A percentile compares a stretch with the other conserved stretches of the same genome.
Evolutionary conservation across 2,797 vertebrate species (phyloP).

Genomic region (Dromococcyx pavoninus): DNA sequence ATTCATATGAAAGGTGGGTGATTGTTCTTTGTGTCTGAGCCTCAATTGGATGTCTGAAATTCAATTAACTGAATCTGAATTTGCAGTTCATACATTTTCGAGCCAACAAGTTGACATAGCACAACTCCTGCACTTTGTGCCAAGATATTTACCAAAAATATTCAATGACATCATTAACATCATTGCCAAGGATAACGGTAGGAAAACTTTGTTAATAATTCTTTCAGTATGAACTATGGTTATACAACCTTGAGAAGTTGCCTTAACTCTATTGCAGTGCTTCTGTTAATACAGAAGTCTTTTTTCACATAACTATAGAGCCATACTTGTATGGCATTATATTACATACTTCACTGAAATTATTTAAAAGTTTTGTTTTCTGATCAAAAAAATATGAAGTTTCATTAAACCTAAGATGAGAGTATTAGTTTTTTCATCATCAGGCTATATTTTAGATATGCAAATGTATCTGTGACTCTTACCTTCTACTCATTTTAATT

Average conservation of each 20-base stretch:
- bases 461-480: not conserved
- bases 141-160: not conserved
- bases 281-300: not conserved
- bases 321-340: not conserved
- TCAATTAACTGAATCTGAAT: not conserved
- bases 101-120: not conserved
- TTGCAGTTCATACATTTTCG: not conserved
- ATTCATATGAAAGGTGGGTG: not conserved
- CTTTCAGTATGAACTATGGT: not conserved
- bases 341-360: not conserved
- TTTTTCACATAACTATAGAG: not conserved
- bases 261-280: not conserved
- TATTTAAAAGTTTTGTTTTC: not conserved
- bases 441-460: not conserved
- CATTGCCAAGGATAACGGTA: not conserved
- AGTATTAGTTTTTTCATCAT: not conserved
- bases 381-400: not conserved
- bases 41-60: not conserved
- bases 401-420: not conserved
- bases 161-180: not conserved
- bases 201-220: not conserved
- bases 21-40: not conserved
- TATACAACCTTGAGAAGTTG: not conserved
- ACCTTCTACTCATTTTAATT: slow-evolving; percentile 27
- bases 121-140: not conserved